These are phyloP conservation scores for Saguinus imperator DNA, from an alignment of 2,113 vertebrate genomes.

Conservation along the genomic window DNA sequence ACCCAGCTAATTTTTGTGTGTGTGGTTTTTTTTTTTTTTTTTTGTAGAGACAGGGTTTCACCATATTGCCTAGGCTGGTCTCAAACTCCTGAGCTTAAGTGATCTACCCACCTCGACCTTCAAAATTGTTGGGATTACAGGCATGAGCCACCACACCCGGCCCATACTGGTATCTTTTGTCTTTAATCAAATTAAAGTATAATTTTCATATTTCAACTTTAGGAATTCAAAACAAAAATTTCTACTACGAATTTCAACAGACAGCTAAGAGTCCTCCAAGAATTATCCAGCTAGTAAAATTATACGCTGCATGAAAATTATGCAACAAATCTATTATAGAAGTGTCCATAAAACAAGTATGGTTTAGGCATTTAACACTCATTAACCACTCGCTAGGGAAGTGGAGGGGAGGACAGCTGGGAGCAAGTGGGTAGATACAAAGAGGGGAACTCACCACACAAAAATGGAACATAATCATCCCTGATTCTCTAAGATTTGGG, in stretches of 20 bases:
- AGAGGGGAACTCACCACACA: background rate
- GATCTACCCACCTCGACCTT: too few relatives aligned
- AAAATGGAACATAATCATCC: background rate
- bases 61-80: too few relatives aligned
- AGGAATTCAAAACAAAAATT: conserved; percentile 53
- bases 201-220: conserved; percentile 49
- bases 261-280: background rate
- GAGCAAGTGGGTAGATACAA: background rate
- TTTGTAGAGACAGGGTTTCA: too few relatives aligned
- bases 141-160: too few relatives aligned
- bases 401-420: background rate
- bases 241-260: background rate
- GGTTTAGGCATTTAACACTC: background rate
- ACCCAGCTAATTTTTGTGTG: too few relatives aligned
- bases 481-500: background rate
- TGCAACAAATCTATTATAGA: background rate
- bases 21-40: too few relatives aligned
- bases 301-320: background rate
- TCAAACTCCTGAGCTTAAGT: too few relatives aligned
- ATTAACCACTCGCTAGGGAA: background rate
- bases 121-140: too few relatives aligned
- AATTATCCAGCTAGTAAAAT: background rate
- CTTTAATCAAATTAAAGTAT: background rate
- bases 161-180: background rate
- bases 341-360: background rate